phyloP scores from a whole-genome alignment of 2,888 invertebrate genomes.

The Dicyrtomina minuta region DNA sequence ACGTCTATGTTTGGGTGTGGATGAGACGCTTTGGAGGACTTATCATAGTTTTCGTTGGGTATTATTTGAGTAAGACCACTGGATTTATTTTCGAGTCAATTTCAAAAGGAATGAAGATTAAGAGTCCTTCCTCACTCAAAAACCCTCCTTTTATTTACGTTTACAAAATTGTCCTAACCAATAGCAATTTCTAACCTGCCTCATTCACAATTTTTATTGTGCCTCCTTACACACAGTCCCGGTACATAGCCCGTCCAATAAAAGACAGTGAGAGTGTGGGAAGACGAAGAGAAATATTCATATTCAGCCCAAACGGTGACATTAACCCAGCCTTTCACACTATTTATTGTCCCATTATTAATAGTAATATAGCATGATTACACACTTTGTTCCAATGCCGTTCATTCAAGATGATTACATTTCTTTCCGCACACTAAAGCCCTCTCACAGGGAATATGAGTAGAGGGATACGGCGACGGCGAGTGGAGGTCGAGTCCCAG shows the following conservation, averaged over 20 bases:
- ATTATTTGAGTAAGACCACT: constrained; percentile 28
- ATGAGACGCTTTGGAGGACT: constrained; percentile 18
- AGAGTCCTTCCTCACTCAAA: not conserved
- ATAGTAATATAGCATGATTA: constrained; percentile 15
- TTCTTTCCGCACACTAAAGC: too few species aligned
- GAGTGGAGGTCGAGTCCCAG: too few species aligned
- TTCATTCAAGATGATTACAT: not conserved
- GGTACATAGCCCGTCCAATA: too few species aligned
- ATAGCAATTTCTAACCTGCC: constrained; percentile 28
- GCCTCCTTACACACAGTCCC: not conserved
- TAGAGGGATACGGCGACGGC: too few species aligned
- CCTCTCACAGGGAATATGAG: too few species aligned
- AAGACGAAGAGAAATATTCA: not conserved
- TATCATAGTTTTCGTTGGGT: constrained; percentile 28
- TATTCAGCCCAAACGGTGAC: not conserved
- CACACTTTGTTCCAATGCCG: not conserved
- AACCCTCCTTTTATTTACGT: too few species aligned
- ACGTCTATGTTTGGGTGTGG: not conserved
- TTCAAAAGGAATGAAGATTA: constrained; percentile 34
- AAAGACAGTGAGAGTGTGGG: too few species aligned
- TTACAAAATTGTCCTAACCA: constrained; percentile 1
- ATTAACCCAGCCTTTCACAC: constrained; percentile 7
- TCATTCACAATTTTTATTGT: constrained; percentile 6
- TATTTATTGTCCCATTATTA: constrained; percentile 21
- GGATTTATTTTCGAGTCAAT: constrained; percentile 33